Conservation (phyloP, 2,113 vertebrate genomes). For the Labeo rohita region DNA sequence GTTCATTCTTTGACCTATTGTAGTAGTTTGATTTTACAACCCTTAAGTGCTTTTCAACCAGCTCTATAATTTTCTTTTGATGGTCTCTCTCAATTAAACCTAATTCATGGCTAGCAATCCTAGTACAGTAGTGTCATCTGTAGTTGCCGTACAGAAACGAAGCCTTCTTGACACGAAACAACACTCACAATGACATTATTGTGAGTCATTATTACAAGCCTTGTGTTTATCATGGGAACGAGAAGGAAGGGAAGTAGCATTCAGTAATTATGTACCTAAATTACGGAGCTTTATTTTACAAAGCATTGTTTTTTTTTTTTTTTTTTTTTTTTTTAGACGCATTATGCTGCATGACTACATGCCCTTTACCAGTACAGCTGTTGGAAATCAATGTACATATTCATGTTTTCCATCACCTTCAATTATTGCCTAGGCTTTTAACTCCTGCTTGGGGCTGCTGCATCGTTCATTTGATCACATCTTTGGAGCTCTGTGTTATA, state of each 20-base stretch:
- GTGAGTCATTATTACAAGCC: conserved; percentile 1
- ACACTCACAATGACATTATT: conserved; percentile 5
- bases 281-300: conserved; percentile 13
- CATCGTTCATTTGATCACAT: not conserved
- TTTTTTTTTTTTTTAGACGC: not conserved
- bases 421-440: conserved; percentile 20
- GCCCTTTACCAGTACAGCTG: conserved; percentile 20
- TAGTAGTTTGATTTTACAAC: not conserved
- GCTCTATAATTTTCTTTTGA: not conserved
- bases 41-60: not conserved
- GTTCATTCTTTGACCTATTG: not conserved
- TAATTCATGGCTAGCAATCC: conserved; percentile 1
- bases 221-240: conserved; percentile 7
- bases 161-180: not conserved
- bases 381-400: conserved; percentile 24
- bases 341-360: conserved; percentile 25
- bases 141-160: not conserved
- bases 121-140: not conserved
- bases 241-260: not conserved
- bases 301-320: not conserved
- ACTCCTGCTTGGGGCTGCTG: conserved; percentile 1
- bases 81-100: not conserved
- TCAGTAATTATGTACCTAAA: conserved; percentile 34
- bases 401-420: conserved; percentile 36
- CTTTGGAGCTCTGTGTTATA: not conserved